Percentiles rank a stretch among this genome's conserved stretches.
These are phyloP conservation scores for Pachyramphus minor DNA, from an alignment of 2,113 vertebrate species.

Conservation along the genomic window DNA sequence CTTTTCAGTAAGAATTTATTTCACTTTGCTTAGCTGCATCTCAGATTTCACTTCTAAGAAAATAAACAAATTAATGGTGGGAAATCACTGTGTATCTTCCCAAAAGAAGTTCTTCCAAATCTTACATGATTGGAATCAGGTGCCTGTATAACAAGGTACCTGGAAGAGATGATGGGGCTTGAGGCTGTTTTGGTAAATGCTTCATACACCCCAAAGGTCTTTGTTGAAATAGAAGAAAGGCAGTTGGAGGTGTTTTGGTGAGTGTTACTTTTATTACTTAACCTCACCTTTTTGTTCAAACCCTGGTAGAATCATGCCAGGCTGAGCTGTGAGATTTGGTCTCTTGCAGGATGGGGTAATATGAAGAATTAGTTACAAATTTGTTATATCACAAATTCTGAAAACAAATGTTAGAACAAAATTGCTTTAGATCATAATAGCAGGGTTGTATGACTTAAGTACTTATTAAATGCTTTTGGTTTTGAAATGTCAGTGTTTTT, in stretches of 20 bases:
- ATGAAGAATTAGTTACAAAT: not conserved
- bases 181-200: not conserved
- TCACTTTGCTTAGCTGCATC: not conserved
- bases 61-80: not conserved
- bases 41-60: not conserved
- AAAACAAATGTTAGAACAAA: not conserved
- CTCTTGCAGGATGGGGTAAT: not conserved
- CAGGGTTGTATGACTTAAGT: not conserved
- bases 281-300: not conserved
- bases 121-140: not conserved
- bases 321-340: not conserved
- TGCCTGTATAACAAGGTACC: not conserved
- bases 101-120: not conserved
- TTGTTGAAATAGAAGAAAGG: not conserved
- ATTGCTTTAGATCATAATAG: not conserved
- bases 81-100: not conserved
- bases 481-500: not conserved
- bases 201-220: not conserved
- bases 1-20: not conserved
- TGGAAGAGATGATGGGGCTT: not conserved
- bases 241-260: not conserved
- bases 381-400: not conserved
- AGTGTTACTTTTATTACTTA: not conserved
- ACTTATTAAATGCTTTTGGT: not conserved
- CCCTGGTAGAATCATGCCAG: not conserved